phyloP scores from a whole-genome alignment of 1,140 invertebrate species.

The Polypedilum pembai region DNA sequence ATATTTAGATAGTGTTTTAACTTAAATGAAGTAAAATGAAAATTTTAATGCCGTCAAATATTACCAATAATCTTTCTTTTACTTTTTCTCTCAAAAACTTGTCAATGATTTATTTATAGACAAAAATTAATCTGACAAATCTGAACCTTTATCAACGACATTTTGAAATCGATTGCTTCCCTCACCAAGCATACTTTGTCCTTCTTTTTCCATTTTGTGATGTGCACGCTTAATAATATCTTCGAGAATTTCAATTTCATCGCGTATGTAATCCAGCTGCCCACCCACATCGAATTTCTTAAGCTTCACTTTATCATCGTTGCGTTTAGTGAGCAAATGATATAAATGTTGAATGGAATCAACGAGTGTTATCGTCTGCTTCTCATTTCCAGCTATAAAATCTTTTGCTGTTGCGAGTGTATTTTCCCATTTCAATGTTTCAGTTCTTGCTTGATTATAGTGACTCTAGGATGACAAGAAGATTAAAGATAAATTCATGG shows the following conservation, averaged over 20 bases:
- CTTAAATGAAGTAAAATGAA: too few relatives aligned
- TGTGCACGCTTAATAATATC: constrained; percentile 33
- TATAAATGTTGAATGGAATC: constrained; percentile 36
- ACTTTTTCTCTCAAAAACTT: too few relatives aligned
- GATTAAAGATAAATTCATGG: background rate
- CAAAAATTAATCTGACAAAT: constrained; percentile 22
- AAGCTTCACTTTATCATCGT: constrained; percentile 31
- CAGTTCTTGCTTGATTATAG: constrained; percentile 35
- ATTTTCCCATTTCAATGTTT: constrained; percentile 39
- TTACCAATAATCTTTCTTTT: too few relatives aligned
- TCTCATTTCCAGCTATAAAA: constrained; percentile 32
- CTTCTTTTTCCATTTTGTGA: constrained; percentile 20
- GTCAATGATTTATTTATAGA: too few relatives aligned
- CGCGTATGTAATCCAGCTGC: constrained; percentile 38
- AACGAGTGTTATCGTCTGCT: constrained; percentile 35
- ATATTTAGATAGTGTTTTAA: too few relatives aligned
- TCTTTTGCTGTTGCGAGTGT: constrained; percentile 37
- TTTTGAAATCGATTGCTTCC: constrained; percentile 22
- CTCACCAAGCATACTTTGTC: background rate
- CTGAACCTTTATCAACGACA: background rate
- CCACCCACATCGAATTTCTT: constrained; percentile 32
- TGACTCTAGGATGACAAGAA: constrained; percentile 31
- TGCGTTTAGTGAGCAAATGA: constrained; percentile 34
- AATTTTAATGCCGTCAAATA: too few relatives aligned
- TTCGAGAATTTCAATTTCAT: constrained; percentile 37